A percentile compares a stretch with the other conserved stretches of the same genome.
phyloP scores from a whole-genome alignment of 37 sponge, comb jelly and placozoan genomes.

The Geodia barretti region DNA sequence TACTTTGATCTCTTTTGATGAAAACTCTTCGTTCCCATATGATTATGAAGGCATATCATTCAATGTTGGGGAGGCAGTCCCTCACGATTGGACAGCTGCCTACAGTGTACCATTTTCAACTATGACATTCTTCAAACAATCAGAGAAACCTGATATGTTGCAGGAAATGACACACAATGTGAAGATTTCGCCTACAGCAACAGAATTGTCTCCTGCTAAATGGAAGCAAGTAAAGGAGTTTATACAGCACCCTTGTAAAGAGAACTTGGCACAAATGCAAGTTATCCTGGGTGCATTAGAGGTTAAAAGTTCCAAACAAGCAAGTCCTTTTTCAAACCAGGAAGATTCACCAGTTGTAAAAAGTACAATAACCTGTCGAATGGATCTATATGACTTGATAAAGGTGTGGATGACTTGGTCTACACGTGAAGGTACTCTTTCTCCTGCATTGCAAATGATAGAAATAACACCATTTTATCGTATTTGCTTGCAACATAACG shows the following conservation, averaged over 20 bases:
- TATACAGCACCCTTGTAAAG: constrained; percentile 30
- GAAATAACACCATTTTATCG: constrained; percentile 29
- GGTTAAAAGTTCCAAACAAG: not conserved
- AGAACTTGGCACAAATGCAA: not conserved
- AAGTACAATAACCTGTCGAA: not conserved
- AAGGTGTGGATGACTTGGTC: constrained; percentile 33
- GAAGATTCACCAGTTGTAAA: constrained; percentile 2
- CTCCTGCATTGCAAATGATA: constrained; percentile 39
- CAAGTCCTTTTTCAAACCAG: not conserved
- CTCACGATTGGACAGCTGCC: not conserved
- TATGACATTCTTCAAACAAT: too few relatives aligned
- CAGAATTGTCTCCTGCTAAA: not conserved
- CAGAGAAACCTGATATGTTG: not conserved
- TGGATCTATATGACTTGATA: constrained; percentile 5
- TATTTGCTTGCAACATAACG: constrained; percentile 50
- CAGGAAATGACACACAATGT: not conserved
- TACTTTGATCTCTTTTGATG: not conserved
- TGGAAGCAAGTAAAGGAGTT: constrained; percentile 30
- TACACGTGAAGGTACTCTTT: not conserved
- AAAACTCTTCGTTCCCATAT: not conserved
- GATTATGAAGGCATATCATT: not conserved
- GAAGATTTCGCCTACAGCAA: not conserved
- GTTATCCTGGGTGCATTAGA: not conserved
- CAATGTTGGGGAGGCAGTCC: too few relatives aligned
- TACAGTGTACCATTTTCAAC: not conserved